A percentile compares a stretch with the other conserved stretches of the same genome.
These are phyloP conservation scores for Syrrhaptes paradoxus DNA, from an alignment of 2,113 vertebrate genomes.

Conservation along the genomic window DNA sequence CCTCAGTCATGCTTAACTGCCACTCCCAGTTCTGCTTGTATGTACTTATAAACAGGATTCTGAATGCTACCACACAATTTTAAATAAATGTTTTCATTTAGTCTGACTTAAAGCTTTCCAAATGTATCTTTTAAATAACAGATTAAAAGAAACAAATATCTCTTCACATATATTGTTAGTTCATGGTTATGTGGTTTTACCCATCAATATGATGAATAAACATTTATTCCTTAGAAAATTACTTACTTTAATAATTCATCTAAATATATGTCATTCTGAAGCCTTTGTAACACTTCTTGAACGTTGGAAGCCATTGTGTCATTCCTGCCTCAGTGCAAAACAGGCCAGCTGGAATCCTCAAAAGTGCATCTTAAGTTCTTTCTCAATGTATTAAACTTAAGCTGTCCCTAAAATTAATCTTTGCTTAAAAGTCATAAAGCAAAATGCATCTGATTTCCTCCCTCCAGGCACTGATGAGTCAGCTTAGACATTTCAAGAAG, in stretches of 20 bases:
- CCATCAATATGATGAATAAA: constrained; percentile 75
- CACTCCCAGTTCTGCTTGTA: neutral
- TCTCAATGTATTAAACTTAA: neutral
- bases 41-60: neutral
- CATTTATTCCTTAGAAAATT: constrained; percentile 15
- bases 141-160: constrained; percentile 23
- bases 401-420: neutral
- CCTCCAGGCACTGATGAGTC: neutral
- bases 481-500: neutral
- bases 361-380: constrained; percentile 11
- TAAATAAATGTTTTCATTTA: constrained; percentile 8
- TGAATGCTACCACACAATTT: neutral
- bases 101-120: neutral
- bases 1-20: neutral
- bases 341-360: neutral
- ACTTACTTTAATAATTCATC: neutral
- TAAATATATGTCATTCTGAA: constrained; percentile 33
- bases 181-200: constrained; percentile 21
- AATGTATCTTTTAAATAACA: constrained; percentile 32
- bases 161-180: constrained; percentile 34
- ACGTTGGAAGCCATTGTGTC: neutral
- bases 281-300: constrained; percentile 8
- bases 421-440: neutral
- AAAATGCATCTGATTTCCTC: constrained; percentile 31
- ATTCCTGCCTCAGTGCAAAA: neutral